Evolutionary conservation across 2,797 vertebrate species (phyloP).

Genomic region (Micrastur ruficollis): DNA sequence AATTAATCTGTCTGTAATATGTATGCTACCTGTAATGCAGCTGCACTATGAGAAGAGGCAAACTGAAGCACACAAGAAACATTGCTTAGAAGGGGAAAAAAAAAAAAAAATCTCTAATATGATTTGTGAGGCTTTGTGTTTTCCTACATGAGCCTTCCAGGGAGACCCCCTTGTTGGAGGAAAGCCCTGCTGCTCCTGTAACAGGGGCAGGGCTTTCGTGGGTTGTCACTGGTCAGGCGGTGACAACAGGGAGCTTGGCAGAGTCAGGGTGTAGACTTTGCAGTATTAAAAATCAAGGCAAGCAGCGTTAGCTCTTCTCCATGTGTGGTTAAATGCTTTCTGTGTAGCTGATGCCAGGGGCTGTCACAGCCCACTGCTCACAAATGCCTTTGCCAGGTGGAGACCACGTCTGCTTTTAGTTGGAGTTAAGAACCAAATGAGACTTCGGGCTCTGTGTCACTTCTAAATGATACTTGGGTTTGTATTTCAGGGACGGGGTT

Average conservation of each 20-base stretch:
- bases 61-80: neutral
- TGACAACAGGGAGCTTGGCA: constrained; percentile 24
- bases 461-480: neutral
- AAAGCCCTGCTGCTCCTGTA: neutral
- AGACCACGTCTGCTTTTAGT: neutral
- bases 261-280: neutral
- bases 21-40: neutral
- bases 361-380: neutral
- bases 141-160: neutral
- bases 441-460: neutral
- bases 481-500: neutral
- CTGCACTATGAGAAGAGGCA: neutral
- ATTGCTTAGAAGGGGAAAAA: neutral
- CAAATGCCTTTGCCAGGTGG: constrained; percentile 48
- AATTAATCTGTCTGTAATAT: neutral
- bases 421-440: constrained; percentile 19
- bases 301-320: constrained; percentile 7
- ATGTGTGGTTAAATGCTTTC: constrained; percentile 35
- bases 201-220: neutral
- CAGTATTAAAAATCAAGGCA: neutral
- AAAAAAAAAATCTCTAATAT: neutral
- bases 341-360: constrained; percentile 27
- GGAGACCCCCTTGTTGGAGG: neutral
- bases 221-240: neutral
- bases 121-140: neutral